Evolutionary conservation across 1,140 invertebrate species (phyloP), one percentile per base, ranked within the genome.

Genomic region (Formica exsecta): DNA sequence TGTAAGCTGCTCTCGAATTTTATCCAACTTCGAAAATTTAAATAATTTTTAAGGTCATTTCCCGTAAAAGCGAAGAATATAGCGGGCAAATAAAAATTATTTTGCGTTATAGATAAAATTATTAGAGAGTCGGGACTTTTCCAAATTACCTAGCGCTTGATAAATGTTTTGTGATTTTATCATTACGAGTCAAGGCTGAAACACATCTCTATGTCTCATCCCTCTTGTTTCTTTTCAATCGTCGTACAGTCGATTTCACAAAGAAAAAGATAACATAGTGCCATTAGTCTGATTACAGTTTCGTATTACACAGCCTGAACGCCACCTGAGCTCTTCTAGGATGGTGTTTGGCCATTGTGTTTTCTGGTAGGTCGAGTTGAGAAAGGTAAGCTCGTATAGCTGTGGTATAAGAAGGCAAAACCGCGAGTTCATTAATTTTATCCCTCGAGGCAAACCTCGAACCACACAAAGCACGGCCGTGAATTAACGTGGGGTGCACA

Each of bases 251-350:
- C 62, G 48, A 36, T 71, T 59, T 79, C 74, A 71, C 86, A 76
- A 87, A 85, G 85, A 87, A 88, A 73, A 89, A 92, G 88, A 92
- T 92, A 92, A 92, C 88, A 87, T 87, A 70, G 66, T 38, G 64
- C 91, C 88, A 92, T 93, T 91, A 92, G 91, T 70, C 91, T 89
- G 92, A 92, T 93, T 93, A 93, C 87, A 83, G 89, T 81, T 89
- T 90, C 76, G 77, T 86, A 81, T 79, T 71, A 75, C 41, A n/a
- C 3, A 51, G 59, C 38, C 41, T 19, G 85, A 71, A 65, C 25
- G 54, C 57, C 83, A 68, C 86, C 86, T 90, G 88, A 88, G 91
- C 89, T 88, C 90, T 91, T 89, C 86, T 68, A 80, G 79, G 87
- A 75, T 89, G 88, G 76, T 32, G 38, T 65, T 74, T 62, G 48